Evolutionary conservation across 2,797 vertebrate species (phyloP).

Genomic region (Tamandua tetradactyla): DNA sequence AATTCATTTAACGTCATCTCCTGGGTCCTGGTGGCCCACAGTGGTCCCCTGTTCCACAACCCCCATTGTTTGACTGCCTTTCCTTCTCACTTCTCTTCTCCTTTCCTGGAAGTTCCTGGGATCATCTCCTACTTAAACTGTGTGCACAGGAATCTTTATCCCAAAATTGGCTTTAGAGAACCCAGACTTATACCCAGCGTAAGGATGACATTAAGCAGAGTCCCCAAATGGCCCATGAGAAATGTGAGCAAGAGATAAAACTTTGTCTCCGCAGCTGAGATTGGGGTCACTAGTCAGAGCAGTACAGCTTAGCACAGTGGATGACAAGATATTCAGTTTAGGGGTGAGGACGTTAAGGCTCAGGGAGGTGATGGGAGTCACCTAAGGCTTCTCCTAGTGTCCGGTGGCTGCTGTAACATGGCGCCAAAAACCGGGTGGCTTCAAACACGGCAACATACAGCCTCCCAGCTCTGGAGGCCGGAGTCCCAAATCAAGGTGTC

Average conservation of each 20-base stretch:
- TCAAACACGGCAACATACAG: too few relatives aligned
- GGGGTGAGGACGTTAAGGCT: background rate
- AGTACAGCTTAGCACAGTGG: rapidly evolving
- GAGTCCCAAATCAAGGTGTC: too few relatives aligned
- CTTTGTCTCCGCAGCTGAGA: background rate
- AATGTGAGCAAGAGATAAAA: background rate
- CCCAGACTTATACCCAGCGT: background rate
- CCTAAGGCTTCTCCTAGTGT: too few relatives aligned
- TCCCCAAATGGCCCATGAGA: rapidly evolving
- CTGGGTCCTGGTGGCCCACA: too few relatives aligned
- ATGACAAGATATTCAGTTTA: rapidly evolving
- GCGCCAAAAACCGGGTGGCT: too few relatives aligned
- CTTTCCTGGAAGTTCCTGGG: background rate
- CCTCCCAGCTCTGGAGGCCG: too few relatives aligned
- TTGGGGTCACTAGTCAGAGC: background rate
- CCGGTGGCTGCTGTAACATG: too few relatives aligned
- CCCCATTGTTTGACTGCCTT: rapidly evolving
- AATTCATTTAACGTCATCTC: background rate
- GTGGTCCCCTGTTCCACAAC: background rate
- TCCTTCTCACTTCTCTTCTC: too few relatives aligned
- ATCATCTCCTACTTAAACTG: background rate
- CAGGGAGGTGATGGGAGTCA: background rate
- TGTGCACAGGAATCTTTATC: rapidly evolving
- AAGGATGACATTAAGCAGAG: background rate
- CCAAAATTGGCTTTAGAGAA: background rate